Base-by-base conservation (phyloP, 1,140 invertebrate species). In the honey bee (Apis mellifera) region DNA sequence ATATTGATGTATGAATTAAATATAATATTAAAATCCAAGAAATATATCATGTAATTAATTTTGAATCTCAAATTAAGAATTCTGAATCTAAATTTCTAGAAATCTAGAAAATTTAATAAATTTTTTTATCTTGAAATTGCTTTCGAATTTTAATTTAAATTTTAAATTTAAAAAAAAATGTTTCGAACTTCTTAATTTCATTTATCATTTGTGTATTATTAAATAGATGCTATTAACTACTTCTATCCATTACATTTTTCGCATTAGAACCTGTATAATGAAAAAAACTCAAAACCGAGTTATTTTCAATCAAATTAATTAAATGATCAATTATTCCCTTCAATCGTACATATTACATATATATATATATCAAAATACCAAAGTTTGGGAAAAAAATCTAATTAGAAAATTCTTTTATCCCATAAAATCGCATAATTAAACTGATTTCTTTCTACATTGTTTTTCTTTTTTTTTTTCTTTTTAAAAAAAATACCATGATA, bases 401-500 rank as follows among this genome's bases (percentile, higher is more conserved):
- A 13, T 71, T 26, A 26, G 9, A 5, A 48, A 54, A 54, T 23
- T 4, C 7, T 5, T 48, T 64, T 60, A 32, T 32, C 32, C 32
- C 32, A 32, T 23, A 73, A 60, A 23, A 73, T 11, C 9, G 55
- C 55, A 73, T 48, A 13, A 26, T 55, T 23, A 68, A 68, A 57
- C 23, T 13, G 23, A 17, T 17, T 50, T 48, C 32, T 57, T 9
- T 12, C 7, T 26, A 4, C 54, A 59, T 12, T 5, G 5, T 71
- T 26, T 26, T 55, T 55, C 4, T 55, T 55, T 55, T 55, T 55
- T 17, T 55, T 55, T 55, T 55, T 55, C 7, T 55, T 55, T 62
- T 19, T 60, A 48, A 42, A 26, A 74, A 81, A 80, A 81, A 66
- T 74, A 74, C 42, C 59, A 72, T 21, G 42, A 55, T 42, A 13